phyloP scores from a whole-genome alignment of 2,797 vertebrate species.

The Pogoniulus pusillus region DNA sequence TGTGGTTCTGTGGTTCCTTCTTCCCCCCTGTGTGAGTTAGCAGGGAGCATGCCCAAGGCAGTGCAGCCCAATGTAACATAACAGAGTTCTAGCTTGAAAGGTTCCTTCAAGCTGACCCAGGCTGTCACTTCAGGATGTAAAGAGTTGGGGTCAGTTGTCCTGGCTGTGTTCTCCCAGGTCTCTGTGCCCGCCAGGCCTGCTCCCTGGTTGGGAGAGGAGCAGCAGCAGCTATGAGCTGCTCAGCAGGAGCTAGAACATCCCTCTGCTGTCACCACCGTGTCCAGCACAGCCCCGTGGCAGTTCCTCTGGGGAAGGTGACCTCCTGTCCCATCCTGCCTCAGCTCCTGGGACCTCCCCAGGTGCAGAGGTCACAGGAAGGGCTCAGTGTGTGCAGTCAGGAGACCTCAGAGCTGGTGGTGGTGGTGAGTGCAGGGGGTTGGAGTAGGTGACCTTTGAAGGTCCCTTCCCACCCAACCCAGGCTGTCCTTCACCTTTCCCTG shows the following conservation, averaged over 20 bases:
- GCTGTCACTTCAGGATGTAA: background rate
- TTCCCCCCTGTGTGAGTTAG: too few species aligned
- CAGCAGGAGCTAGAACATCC: background rate
- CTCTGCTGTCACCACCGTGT: too few species aligned
- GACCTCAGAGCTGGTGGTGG: background rate
- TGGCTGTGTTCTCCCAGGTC: background rate
- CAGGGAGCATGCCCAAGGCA: too few species aligned
- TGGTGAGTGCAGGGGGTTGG: background rate
- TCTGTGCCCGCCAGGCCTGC: too few species aligned
- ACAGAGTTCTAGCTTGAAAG: too few species aligned
- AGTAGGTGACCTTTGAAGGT: background rate
- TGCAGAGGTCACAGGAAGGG: rapidly evolving
- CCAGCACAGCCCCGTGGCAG: background rate
- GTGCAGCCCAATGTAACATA: too few species aligned
- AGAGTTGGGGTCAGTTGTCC: background rate
- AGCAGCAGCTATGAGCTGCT: background rate
- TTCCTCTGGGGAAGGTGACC: background rate
- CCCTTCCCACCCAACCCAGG: too few species aligned
- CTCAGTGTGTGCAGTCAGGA: rapidly evolving
- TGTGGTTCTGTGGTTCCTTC: too few species aligned
- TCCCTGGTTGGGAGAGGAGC: background rate
- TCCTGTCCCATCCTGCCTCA: background rate
- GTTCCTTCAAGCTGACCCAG: background rate
- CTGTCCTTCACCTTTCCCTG: background rate
- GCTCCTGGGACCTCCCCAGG: background rate